phyloP scores from a whole-genome alignment of 2,113 vertebrate genomes.

The Rattus rattus region DNA sequence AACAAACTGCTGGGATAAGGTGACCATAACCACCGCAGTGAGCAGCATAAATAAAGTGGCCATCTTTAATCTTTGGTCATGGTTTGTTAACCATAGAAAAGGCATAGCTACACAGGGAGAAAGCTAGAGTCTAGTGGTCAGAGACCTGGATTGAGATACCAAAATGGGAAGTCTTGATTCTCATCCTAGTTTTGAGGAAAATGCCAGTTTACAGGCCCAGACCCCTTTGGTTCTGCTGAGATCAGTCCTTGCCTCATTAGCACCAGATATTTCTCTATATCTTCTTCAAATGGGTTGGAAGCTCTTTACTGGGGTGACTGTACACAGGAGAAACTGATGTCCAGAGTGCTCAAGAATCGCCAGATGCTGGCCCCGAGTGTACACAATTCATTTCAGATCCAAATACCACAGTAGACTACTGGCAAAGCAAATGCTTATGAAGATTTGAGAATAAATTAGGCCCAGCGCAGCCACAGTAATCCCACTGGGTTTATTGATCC shows the following conservation, averaged over 20 bases:
- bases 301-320: neutral
- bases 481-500: neutral
- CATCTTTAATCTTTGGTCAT: constrained; percentile 4
- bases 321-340: neutral
- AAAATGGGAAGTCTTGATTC: neutral
- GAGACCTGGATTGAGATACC: neutral
- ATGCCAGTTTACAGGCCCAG: neutral
- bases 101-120: neutral
- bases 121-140: neutral
- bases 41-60: neutral
- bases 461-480: neutral
- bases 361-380: neutral
- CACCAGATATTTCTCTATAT: neutral
- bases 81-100: neutral
- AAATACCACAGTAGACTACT: neutral
- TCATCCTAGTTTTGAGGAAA: neutral
- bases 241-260: neutral
- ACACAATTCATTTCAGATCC: neutral
- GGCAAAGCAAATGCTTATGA: neutral
- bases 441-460: constrained; percentile 46
- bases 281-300: neutral
- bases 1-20: neutral
- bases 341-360: constrained; percentile 3
- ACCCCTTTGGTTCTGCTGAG: neutral
- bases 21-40: neutral